Conservation (phyloP, 2,113 vertebrate genomes). For the Lepisosteus osseus region DNA sequence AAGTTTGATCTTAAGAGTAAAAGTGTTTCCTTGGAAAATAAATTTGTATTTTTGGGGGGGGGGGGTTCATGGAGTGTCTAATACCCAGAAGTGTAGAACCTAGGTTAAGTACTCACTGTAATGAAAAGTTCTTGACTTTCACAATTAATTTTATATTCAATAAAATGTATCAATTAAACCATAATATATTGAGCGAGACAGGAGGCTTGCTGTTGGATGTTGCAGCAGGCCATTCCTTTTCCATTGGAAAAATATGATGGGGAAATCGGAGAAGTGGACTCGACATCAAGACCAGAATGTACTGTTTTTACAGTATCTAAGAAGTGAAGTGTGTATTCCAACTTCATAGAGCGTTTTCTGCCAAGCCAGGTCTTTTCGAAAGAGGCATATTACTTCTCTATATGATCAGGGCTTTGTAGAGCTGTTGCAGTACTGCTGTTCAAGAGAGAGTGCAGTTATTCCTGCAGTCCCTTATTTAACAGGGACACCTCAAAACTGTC, state of each 20-base stretch:
- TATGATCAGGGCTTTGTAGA: conserved; percentile 48
- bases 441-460: too few relatives aligned
- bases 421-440: too few relatives aligned
- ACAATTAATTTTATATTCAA: conserved; percentile 1
- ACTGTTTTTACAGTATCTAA: conserved; percentile 46
- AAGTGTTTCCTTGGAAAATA: neutral
- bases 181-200: conserved; percentile 19
- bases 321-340: conserved; percentile 53
- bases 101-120: conserved; percentile 1
- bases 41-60: neutral
- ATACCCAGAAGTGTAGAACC: neutral
- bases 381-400: conserved; percentile 49
- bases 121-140: conserved; percentile 1
- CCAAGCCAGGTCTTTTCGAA: conserved; percentile 23
- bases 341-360: conserved; percentile 53
- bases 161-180: neutral
- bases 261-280: conserved; percentile 45
- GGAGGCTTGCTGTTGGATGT: conserved; percentile 46
- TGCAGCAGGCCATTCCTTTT: conserved; percentile 38
- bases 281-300: conserved; percentile 44
- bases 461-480: too few relatives aligned
- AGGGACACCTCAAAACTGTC: too few relatives aligned
- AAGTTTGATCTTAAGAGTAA: neutral
- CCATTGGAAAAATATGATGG: conserved; percentile 52
- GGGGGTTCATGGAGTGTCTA: neutral